Evolutionary conservation across 2,888 invertebrate genomes (phyloP), one percentile per base, ranked within the genome.

Genomic region (Portevinia maculata): DNA sequence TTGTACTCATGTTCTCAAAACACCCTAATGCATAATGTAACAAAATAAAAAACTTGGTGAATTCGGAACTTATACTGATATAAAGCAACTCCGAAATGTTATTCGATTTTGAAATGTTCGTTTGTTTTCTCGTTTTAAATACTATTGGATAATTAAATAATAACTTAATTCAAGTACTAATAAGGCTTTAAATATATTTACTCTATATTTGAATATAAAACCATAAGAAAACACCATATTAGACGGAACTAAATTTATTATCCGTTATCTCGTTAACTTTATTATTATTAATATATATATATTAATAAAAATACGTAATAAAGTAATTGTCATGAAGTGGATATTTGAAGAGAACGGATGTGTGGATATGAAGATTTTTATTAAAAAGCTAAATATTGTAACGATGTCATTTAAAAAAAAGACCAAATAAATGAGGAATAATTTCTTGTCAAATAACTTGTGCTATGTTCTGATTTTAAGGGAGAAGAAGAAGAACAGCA

Each of bases 61-160:
- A 60, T 32, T 17, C 52, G 19, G 37, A 57, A 65, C 50, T 19
- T 21, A 44, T 37, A 55, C 32, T 37, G 57, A 53, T 73, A 55
- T 37, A 78, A 50, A 24, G 24, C 15, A 30, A 67, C 34, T 74
- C 62, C 50, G 74, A 69, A 57, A 48, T 48, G 39, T 67, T 65
- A 75, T 37, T 64, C 48, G 69, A 62, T 69, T 69, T 62, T 28
- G 53, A 62, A 57, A 79, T 53, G 65, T 81, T 81, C 41, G 52
- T 67, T 73, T 76, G 62, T 83, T 78, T 71, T 69, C 57, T 79
- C 69, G 78, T 78, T 83, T 71, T 60, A 76, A 83, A 50, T 28
- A 67, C 37, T 62, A 59, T 69, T 37, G 55, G 76, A 70, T 65
- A 48, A 75, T 41, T 67, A 55, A 60, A 37, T 28, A 76, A 53